Evolutionary conservation across 2,797 vertebrate species (phyloP), one percentile per base, ranked within the genome.

Genomic region (Sebastes wilsoni): DNA sequence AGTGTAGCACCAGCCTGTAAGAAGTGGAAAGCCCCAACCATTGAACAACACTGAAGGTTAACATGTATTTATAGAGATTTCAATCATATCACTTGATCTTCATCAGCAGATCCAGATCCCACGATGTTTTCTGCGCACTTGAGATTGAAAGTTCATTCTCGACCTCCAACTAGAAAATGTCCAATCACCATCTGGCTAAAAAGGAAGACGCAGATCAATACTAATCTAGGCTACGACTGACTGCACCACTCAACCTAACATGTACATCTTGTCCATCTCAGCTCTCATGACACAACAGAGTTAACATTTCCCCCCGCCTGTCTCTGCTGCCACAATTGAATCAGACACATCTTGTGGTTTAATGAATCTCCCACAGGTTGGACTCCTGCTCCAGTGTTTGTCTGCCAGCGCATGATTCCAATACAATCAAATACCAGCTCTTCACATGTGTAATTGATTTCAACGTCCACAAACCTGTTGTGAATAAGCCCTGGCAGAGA

Each of bases 391-490:
- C 16, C 36, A 5, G 7, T 13, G 22, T 32, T 25, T 14, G 22
- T 55, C 49, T 65, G 32, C 14, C 58, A 8, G 25, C 2, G 11
- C 61, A 20, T 49, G 1, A 22, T n/a, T 81, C 56, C 65, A 46
- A 6, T 25, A 28, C 18, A 59, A 64, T 46, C 9, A 60, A 16
- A 46, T 18, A 65, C 38, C 16, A 38, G 13, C 22, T 75, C 56
- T 42, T 72, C 59, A 68, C 77, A 54, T 14, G 8, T 66, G 78
- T 80, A 72, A 81, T 46, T 72, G 66, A 66, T 77, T 83, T 80
- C 58, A 72, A 69, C 58, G 32, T 72, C 55, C 11, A 16, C 56
- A 27, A 32, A 67, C 54, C 59, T 76, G 36, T 22, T 60, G 46
- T 52, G 54, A 79, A 66, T 60, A 55, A 60, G n/a, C 59, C 42